These are phyloP conservation scores for Charina bottae DNA, from an alignment of 2,113 vertebrate genomes.

Conservation along the genomic window DNA sequence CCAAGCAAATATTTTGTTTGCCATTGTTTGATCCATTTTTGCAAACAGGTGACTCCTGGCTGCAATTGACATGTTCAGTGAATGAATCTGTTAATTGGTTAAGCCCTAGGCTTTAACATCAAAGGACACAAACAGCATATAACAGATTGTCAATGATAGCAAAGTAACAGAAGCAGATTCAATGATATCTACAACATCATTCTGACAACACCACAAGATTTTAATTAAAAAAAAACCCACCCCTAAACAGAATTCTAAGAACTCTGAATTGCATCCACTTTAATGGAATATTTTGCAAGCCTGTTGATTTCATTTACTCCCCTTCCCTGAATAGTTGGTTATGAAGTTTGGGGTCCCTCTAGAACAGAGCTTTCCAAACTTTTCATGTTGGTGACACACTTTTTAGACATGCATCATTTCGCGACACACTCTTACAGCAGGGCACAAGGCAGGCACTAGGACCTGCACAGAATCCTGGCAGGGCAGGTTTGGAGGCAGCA, in stretches of 20 bases:
- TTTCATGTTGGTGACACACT: no score
- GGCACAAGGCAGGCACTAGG: no score
- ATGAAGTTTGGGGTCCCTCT: no score
- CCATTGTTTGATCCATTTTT: conserved; percentile 2
- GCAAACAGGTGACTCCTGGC: background rate
- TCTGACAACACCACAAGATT: conserved; percentile 4
- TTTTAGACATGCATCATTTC: no score
- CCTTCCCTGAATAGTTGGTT: no score
- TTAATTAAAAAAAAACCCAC: background rate
- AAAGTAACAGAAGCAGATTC: conserved; percentile 17
- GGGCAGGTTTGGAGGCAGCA: no score
- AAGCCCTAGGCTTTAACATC: conserved; percentile 18
- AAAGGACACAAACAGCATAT: conserved; percentile 11
- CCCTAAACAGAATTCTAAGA: background rate
- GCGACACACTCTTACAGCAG: no score
- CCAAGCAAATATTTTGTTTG: background rate
- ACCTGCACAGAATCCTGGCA: no score
- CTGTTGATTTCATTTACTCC: no score
- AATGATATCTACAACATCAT: background rate
- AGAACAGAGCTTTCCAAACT: no score
- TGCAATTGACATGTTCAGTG: conserved; percentile 1
- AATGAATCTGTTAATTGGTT: conserved; percentile 18
- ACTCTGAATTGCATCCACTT: background rate
- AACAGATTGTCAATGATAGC: conserved; percentile 13
- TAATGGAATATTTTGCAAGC: no score